Conservation (phyloP, 2,113 vertebrate genomes). For the Vulpes ferrilata region DNA sequence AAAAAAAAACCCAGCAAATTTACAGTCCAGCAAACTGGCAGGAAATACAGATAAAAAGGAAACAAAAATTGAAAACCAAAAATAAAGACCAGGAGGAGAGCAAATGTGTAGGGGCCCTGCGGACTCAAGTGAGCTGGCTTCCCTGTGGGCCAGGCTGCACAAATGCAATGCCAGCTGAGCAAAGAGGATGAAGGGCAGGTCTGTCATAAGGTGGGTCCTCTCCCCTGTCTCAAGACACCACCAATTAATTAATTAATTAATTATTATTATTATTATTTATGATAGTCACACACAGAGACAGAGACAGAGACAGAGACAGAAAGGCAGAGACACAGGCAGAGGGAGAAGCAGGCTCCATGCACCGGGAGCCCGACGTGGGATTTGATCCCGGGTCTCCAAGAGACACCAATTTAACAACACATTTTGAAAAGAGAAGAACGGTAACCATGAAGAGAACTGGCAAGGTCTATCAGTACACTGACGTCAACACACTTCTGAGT, state of each 20-base stretch:
- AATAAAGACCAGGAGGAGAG: rapidly evolving
- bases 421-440: not conserved
- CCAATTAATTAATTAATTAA: too few relatives aligned
- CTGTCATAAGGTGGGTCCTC: not conserved
- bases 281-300: too few relatives aligned
- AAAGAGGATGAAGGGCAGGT: too few relatives aligned
- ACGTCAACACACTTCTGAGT: too few relatives aligned
- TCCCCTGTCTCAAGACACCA: not conserved
- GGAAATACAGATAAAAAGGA: not conserved
- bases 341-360: too few relatives aligned
- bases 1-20: not conserved
- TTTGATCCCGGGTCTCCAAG: too few relatives aligned
- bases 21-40: not conserved
- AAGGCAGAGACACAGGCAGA: too few relatives aligned
- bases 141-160: not conserved
- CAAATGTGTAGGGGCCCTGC: rapidly evolving
- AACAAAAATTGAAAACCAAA: not conserved
- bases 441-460: rapidly evolving
- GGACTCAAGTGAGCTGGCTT: too few relatives aligned
- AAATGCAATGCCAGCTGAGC: rapidly evolving
- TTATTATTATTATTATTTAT: too few relatives aligned
- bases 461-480: rapidly evolving
- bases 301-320: too few relatives aligned
- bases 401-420: rapidly evolving
- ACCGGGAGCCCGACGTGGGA: too few relatives aligned